Conservation (phyloP, 2,888 invertebrate species). For the Scaptodrosophila latifasciaeformis region DNA sequence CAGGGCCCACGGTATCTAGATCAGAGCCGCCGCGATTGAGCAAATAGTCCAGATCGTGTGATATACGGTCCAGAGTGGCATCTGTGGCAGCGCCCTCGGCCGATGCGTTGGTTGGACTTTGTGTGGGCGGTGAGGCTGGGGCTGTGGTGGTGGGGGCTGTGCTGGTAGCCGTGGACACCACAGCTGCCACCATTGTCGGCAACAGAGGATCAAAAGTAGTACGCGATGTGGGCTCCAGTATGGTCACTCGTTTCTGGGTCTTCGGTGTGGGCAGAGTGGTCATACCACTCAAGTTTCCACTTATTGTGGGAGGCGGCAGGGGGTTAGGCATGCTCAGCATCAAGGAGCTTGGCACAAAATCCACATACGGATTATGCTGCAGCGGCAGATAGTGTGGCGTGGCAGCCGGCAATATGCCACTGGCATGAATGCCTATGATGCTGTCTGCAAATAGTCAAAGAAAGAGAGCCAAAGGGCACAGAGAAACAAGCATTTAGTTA, state of each 20-base stretch:
- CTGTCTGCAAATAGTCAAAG: slow-evolving; percentile 60
- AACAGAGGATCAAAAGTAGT: slow-evolving; percentile 71
- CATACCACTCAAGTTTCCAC: slow-evolving; percentile 45
- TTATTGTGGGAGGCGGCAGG: slow-evolving; percentile 50
- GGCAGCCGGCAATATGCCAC: slow-evolving; percentile 47
- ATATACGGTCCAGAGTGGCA: slow-evolving; percentile 85
- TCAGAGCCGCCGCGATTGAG: slow-evolving; percentile 78
- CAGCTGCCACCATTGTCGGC: slow-evolving; percentile 69
- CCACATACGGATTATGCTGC: slow-evolving; percentile 69
- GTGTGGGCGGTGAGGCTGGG: slow-evolving; percentile 32
- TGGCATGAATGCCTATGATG: slow-evolving; percentile 73
- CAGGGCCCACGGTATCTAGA: slow-evolving; percentile 31
- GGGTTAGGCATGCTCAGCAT: slow-evolving; percentile 41
- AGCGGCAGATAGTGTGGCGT: slow-evolving; percentile 50
- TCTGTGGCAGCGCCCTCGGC: slow-evolving; percentile 24
- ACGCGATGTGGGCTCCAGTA: slow-evolving; percentile 72
- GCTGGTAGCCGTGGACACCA: slow-evolving; percentile 48
- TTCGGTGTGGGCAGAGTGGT: slow-evolving; percentile 66
- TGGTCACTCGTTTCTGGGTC: slow-evolving; percentile 73
- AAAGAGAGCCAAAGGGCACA: not conserved
- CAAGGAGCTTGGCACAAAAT: slow-evolving; percentile 52
- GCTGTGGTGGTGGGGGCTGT: slow-evolving; percentile 37
- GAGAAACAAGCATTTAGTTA: not conserved
- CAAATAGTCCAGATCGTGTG: slow-evolving; percentile 87
- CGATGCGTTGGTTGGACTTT: slow-evolving; percentile 29